Evolutionary conservation across 2,113 vertebrate genomes (phyloP).

Genomic region (Sceloporus tristichus): DNA sequence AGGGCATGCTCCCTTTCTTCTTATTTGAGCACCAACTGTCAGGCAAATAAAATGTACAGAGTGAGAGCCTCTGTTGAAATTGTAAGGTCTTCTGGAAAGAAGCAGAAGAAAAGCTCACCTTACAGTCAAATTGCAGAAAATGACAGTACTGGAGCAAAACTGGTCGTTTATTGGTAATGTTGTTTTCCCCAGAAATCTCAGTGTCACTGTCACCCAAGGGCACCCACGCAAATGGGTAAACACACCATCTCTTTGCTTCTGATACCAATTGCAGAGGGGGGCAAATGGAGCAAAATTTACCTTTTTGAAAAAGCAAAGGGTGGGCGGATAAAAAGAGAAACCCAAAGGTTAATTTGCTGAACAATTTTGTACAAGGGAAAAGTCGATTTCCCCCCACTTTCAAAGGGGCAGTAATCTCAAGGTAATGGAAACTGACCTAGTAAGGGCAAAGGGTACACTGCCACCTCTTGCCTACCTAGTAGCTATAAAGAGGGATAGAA

Average conservation of each 20-base stretch:
- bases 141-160: slow-evolving; percentile 9
- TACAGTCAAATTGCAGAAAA: slow-evolving; percentile 1
- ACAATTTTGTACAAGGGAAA: neutral
- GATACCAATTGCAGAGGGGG: slow-evolving; percentile 22
- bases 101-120: neutral
- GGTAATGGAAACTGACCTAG: too few species aligned
- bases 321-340: neutral
- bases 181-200: slow-evolving; percentile 3
- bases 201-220: neutral
- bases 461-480: too few species aligned
- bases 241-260: neutral
- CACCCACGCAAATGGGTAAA: slow-evolving; percentile 1
- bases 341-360: neutral
- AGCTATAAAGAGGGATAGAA: too few species aligned
- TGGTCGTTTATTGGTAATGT: slow-evolving; percentile 21
- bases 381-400: neutral
- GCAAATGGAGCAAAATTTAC: slow-evolving; percentile 13
- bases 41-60: neutral
- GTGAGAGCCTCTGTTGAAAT: rapidly evolving
- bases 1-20: slow-evolving; percentile 33
- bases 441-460: too few species aligned
- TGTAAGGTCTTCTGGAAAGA: neutral
- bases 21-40: slow-evolving; percentile 14
- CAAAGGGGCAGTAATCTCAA: too few species aligned
- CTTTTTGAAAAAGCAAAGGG: neutral